Evolutionary conservation across 2,113 vertebrate genomes (phyloP).

Genomic region (Archilochus colubris): DNA sequence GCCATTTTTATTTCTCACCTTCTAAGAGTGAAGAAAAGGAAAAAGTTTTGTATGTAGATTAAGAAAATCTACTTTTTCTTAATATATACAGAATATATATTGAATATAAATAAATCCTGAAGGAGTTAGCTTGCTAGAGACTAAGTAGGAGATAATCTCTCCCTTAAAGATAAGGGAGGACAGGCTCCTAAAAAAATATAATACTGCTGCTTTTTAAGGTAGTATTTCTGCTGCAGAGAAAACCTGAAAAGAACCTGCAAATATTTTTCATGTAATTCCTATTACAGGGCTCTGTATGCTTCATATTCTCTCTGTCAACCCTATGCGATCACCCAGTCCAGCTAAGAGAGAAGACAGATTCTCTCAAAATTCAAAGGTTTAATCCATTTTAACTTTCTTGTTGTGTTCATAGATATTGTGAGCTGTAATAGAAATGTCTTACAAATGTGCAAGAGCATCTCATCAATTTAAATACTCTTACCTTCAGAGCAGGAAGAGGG

Average conservation of each 20-base stretch:
- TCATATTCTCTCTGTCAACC: not conserved
- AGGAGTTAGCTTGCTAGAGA: not conserved
- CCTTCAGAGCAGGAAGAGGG: not conserved
- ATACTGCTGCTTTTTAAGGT: not conserved
- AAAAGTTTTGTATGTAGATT: not conserved
- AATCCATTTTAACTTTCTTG: not conserved
- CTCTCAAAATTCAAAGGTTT: not conserved
- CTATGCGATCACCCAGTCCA: rapidly evolving
- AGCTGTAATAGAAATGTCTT: not conserved
- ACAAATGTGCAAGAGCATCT: not conserved
- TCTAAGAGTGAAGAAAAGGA: not conserved
- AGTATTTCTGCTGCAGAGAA: not conserved
- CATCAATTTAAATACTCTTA: not conserved
- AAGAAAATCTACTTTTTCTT: not conserved
- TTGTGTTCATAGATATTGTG: not conserved
- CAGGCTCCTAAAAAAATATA: not conserved
- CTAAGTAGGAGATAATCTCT: not conserved
- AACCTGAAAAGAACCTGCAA: not conserved
- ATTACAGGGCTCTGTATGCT: not conserved
- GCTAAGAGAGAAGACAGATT: not conserved
- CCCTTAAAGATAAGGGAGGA: not conserved
- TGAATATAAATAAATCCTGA: not conserved
- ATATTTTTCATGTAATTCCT: not conserved
- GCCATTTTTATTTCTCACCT: not conserved
- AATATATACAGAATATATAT: not conserved